Evolutionary conservation across 2,797 vertebrate genomes (phyloP).

Genomic region (Chaunax sp.): DNA sequence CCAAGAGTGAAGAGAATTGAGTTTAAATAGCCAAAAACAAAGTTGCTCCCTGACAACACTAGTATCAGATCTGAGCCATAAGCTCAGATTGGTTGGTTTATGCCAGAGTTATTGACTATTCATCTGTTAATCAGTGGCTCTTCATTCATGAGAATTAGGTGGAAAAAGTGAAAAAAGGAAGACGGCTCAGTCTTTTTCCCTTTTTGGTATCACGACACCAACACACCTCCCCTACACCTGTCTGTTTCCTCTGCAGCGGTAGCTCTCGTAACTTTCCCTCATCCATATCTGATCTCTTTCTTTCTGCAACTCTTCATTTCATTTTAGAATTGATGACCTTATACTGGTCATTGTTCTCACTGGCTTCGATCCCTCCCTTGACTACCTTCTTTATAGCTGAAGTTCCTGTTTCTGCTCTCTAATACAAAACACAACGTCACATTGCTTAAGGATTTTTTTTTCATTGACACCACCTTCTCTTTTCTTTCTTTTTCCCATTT

Average conservation of each 20-base stretch:
- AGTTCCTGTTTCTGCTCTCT: constrained; percentile 25
- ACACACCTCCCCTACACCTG: no score
- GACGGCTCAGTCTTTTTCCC: no score
- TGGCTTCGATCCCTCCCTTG: constrained; percentile 5
- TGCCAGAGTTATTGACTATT: constrained; percentile 10
- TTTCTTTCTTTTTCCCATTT: constrained; percentile 15
- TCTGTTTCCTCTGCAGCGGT: no score
- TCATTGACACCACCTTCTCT: constrained; percentile 46
- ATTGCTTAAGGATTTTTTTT: constrained; percentile 27
- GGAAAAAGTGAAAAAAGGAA: no score
- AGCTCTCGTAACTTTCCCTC: constrained; percentile 7
- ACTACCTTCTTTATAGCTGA: constrained; percentile 17
- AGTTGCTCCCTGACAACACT: no score
- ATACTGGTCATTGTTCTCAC: constrained; percentile 14
- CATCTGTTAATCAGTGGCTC: constrained; percentile 25
- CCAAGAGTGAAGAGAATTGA: no score
- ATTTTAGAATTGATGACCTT: constrained; percentile 25
- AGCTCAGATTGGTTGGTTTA: no score
- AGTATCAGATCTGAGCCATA: no score
- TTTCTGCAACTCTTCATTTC: constrained; percentile 27
- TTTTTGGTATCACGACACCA: no score
- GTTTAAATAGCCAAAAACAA: no score
- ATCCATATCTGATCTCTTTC: constrained; percentile 37
- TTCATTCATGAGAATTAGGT: no score
- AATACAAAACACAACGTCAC: constrained; percentile 21